Evolutionary conservation across 2,888 invertebrate genomes (phyloP), one percentile per base, ranked within the genome.

Genomic region (Amblyjoppa proteus): DNA sequence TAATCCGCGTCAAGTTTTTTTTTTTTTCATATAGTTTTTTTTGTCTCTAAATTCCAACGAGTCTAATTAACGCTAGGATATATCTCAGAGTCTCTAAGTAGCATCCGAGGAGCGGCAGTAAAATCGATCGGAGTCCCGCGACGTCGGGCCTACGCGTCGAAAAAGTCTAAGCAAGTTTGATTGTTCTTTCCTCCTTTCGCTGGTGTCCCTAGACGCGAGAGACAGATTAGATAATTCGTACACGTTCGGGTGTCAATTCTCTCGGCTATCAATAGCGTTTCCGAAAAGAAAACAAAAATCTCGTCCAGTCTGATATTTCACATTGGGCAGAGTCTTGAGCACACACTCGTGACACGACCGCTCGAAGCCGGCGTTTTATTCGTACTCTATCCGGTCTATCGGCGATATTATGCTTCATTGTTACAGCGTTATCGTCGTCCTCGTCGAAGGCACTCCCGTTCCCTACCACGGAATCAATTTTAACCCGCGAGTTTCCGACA

Each of bases 91-190:
- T 85, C 61, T 74, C 77, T 49, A 71, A 81, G 69, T 45, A 81
- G 28, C 11, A 13, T 58, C 58, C 58, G 58, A 58, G 61, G 71
- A 68, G 75, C 80, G 81, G 61, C 69, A 53, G 84, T 81, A 84
- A 81, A 84, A 84, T 81, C 76, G 77, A 81, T 81, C 74, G 78
- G 61, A 61, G 73, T 73, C 34, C 66, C 51, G 76, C 56, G 58
- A 68, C 64, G 58, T 75, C 61, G 45, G 61, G 45, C n/a, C 25
- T 68, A 20, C 31, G 51, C 58, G 53, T 45, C 28, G 25, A 66
- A 56, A 76, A 71, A 76, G 70, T 66, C 20, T 58, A 76, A 25
- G 53, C 70, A 41, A 41, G 25, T 25, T 31, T 64, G 66, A 41
- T 73, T 73, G 58, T 73, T 28, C 41, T 56, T 9, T 56, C 38